Evolutionary conservation across 2,113 vertebrate genomes (phyloP).

Genomic region (Erinaceus europaeus): DNA sequence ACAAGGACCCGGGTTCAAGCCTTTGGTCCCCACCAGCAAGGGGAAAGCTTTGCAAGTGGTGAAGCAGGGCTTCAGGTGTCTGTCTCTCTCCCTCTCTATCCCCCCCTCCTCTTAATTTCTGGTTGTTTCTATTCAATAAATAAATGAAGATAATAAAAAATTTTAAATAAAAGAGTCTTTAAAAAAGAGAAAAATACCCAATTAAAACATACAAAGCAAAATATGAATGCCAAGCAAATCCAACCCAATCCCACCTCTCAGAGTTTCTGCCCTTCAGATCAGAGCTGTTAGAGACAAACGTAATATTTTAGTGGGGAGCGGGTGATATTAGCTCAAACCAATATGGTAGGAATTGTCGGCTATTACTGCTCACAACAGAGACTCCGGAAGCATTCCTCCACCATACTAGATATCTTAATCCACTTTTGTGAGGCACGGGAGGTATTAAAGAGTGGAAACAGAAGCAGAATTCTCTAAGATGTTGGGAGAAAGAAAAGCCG

Average conservation of each 20-base stretch:
- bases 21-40: too few species aligned
- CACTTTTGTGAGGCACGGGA: conserved; percentile 76
- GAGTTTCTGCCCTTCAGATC: neutral
- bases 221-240: neutral
- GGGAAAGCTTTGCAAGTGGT: too few species aligned
- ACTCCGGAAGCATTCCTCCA: conserved; percentile 63
- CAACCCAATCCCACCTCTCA: neutral
- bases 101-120: too few species aligned
- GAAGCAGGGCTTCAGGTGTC: too few species aligned
- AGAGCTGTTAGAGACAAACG: neutral
- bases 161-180: neutral
- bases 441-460: conserved; percentile 81
- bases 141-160: neutral
- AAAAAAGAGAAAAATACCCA: neutral
- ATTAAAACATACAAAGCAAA: conserved; percentile 9
- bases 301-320: conserved; percentile 11
- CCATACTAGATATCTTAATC: conserved; percentile 81
- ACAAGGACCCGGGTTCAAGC: too few species aligned
- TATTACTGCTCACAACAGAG: conserved; percentile 27
- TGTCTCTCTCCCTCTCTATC: too few species aligned
- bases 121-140: too few species aligned
- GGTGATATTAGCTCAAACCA: conserved; percentile 36
- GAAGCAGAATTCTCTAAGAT: conserved; percentile 75
- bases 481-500: conserved; percentile 75
- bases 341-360: conserved; percentile 25